Evolutionary conservation across 2,113 vertebrate species (phyloP), one percentile per base, ranked within the genome.

Genomic region (Marcusenius ussheri): DNA sequence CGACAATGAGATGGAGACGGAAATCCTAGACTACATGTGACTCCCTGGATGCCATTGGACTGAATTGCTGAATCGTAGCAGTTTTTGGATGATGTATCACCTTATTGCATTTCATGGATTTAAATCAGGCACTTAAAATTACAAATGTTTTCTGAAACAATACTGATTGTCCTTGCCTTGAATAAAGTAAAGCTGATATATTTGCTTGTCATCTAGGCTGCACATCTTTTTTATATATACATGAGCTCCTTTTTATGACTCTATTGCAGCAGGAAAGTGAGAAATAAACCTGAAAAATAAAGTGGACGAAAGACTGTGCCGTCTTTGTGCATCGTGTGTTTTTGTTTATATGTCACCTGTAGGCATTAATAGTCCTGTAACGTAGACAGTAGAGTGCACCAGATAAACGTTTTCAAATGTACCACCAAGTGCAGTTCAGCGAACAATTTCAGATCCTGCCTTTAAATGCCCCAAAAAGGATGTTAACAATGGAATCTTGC

Each of bases 1-100:
- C 13, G 98, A 99, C 92, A 99, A 99, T 17, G 98, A 99, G 95
- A 99, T 99, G 98, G 98, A 98, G 94, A 99, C 98, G 0, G 98
- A 99, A 93, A 97, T 99, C 31, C 93, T 99, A 66, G 98, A 99
- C 93, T 99, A 98, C 0, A 96, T 99, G 90, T 99, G 92, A 96
- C 35, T 50, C 89, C 39, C 39, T 19, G 39, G 21, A 19, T 47
- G 39, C 21, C 15, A 6, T 27, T 84, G 83, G 27, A 46, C 47
- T 50, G 10, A 85, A 85, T 21, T 2, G n/a, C 2, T 70, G 11
- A 80, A 31, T 88, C 31, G 3, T 46, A 42, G 11, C 19, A 35
- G 31, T 80, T 89, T 87, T 88, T 87, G 15, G 31, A 80, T 35
- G 83, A 89, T 91, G 62, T 66, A 83, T 90, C 49, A 17, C 3